Percentiles rank a stretch among this genome's conserved stretches.
These are phyloP conservation scores for Dyspetes luteomarginatus DNA, from an alignment of 2,888 invertebrate genomes.

Conservation along the genomic window DNA sequence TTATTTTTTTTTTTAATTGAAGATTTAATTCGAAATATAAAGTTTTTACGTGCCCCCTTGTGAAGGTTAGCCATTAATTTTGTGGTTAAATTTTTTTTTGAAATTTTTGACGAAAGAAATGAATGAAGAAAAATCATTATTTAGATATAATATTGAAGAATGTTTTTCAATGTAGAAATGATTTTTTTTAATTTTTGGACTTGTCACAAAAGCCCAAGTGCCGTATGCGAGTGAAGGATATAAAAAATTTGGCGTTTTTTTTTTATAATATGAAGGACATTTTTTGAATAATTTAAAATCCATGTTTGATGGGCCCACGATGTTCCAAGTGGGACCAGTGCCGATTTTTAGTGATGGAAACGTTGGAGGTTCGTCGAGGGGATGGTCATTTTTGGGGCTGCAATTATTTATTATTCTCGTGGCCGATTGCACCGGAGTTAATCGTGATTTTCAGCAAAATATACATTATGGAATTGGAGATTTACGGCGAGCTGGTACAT, in stretches of 20 bases:
- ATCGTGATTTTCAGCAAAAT: conserved; percentile 18
- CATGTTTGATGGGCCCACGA: conserved; percentile 6
- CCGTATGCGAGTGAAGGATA: not conserved
- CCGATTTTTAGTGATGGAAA: not conserved
- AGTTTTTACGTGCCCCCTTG: no score
- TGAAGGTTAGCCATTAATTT: not conserved
- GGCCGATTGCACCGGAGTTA: not conserved
- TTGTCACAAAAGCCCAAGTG: conserved; percentile 8
- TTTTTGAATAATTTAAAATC: not conserved
- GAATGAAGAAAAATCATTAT: no score
- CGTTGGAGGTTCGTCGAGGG: not conserved
- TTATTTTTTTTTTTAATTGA: not conserved
- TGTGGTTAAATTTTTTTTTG: not conserved
- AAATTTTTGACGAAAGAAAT: no score
- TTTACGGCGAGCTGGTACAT: conserved; percentile 30
- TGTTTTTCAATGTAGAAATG: not conserved
- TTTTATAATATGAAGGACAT: conserved; percentile 4
- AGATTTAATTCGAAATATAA: not conserved
- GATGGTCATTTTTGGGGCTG: not conserved
- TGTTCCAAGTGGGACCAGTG: conserved; percentile 6
- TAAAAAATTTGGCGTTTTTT: conserved; percentile 1
- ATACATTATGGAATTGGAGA: conserved; percentile 15
- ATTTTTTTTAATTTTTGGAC: conserved; percentile 6
- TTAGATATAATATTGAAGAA: not conserved
- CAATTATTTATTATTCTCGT: not conserved